Evolutionary conservation across 2,113 vertebrate species (phyloP).

Genomic region (Arenaria interpres): DNA sequence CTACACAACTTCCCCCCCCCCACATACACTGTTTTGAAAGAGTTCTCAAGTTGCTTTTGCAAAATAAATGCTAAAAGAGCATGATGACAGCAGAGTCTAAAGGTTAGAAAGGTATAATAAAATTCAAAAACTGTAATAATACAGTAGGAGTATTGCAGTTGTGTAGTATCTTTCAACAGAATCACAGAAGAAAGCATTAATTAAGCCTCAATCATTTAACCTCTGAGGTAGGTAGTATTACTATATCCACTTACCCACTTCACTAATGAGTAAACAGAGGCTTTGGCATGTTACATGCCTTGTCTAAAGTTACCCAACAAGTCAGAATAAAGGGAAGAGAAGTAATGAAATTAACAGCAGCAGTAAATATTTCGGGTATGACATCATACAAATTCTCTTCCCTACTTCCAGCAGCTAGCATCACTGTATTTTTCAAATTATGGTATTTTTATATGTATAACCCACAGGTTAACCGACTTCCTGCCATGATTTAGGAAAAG

Average conservation of each 20-base stretch:
- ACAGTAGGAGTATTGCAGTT: neutral
- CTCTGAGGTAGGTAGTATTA: slow-evolving; percentile 13
- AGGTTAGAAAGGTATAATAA: neutral
- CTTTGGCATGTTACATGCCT: neutral
- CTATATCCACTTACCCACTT: neutral
- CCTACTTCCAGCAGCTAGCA: neutral
- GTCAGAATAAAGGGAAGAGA: neutral
- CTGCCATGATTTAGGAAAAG: neutral
- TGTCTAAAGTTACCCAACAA: neutral
- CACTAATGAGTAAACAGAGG: slow-evolving; percentile 26
- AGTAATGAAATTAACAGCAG: neutral
- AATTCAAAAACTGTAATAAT: neutral
- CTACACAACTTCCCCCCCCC: neutral
- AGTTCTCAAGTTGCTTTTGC: neutral
- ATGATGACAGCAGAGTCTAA: neutral
- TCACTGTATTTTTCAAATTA: neutral
- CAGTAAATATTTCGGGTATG: neutral
- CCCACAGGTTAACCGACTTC: neutral
- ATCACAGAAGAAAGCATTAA: slow-evolving; percentile 23
- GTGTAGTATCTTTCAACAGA: neutral
- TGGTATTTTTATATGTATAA: neutral
- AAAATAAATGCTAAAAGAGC: neutral
- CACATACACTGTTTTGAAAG: neutral
- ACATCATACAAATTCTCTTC: neutral
- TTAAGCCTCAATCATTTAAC: slow-evolving; percentile 43